phyloP scores from a whole-genome alignment of 2,797 vertebrate species.

The Clarias pachynema region DNA sequence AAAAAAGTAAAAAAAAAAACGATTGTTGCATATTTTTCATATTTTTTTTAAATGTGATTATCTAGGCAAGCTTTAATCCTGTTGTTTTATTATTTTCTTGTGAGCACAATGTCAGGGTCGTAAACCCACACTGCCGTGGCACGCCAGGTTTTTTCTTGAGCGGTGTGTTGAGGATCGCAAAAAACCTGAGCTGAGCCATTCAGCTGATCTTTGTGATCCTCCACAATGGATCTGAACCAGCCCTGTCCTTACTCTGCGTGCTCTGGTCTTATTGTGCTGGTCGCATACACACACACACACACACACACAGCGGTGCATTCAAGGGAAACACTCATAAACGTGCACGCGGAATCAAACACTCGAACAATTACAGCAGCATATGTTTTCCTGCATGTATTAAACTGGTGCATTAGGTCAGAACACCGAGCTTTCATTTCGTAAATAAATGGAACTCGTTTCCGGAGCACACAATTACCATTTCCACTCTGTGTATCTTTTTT shows the following conservation, averaged over 20 bases:
- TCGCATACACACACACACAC: neutral
- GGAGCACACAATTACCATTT: slow-evolving; percentile 83
- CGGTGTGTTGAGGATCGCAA: slow-evolving; percentile 35
- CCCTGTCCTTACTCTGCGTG: slow-evolving; percentile 37
- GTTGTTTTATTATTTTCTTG: neutral
- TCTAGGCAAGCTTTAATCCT: neutral
- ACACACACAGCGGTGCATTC: slow-evolving; percentile 22
- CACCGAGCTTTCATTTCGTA: slow-evolving; percentile 89
- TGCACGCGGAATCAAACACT: slow-evolving; percentile 54
- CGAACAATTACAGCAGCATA: slow-evolving; percentile 68
- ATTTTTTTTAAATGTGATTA: too few species aligned
- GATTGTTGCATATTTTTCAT: neutral
- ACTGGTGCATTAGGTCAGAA: slow-evolving; percentile 86
- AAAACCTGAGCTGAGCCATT: slow-evolving; percentile 39
- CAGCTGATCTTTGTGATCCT: slow-evolving; percentile 45
- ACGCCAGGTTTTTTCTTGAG: neutral
- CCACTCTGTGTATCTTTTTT: slow-evolving; percentile 62
- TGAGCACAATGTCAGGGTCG: neutral
- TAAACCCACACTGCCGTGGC: neutral
- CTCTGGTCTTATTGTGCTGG: slow-evolving; percentile 40
- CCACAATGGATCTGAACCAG: slow-evolving; percentile 53
- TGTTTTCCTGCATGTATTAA: slow-evolving; percentile 66
- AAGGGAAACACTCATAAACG: slow-evolving; percentile 41
- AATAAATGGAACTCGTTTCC: slow-evolving; percentile 85
- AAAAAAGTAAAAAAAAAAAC: neutral